Evolutionary conservation across 1,140 invertebrate genomes (phyloP).

Genomic region (Anoplophora glabripennis): DNA sequence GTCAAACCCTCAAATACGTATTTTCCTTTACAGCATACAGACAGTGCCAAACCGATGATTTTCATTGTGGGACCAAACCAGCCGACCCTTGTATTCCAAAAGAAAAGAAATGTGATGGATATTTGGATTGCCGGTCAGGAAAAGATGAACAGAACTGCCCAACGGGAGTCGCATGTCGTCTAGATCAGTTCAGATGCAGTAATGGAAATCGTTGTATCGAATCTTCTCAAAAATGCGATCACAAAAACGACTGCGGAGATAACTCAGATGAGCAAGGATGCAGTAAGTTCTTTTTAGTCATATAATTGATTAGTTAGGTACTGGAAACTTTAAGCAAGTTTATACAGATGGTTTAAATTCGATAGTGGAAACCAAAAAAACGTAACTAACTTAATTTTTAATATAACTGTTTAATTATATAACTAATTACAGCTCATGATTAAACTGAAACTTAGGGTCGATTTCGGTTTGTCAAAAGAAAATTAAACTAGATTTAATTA

Average conservation of each 20-base stretch:
- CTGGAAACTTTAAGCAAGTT: no score
- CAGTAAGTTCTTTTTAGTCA: constrained; percentile 65
- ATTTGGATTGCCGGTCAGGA: constrained; percentile 81
- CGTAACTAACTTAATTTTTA: no score
- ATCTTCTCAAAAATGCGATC: constrained; percentile 77
- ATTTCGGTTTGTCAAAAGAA: no score
- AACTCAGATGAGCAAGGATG: constrained; percentile 85
- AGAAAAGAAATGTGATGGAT: constrained; percentile 86
- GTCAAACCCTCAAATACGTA: background rate
- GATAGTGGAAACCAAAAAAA: no score
- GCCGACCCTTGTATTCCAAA: constrained; percentile 78
- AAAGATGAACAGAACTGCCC: constrained; percentile 80
- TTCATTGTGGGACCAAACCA: constrained; percentile 64
- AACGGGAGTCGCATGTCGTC: constrained; percentile 64
- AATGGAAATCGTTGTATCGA: constrained; percentile 77
- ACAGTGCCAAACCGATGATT: constrained; percentile 80
- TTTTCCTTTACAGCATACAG: constrained; percentile 67
- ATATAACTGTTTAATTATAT: no score
- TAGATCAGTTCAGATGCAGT: constrained; percentile 88
- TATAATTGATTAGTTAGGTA: background rate
- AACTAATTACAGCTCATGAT: no score
- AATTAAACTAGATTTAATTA: no score
- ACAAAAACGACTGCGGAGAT: constrained; percentile 85
- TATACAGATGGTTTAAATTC: no score
- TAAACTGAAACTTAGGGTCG: no score